Percentiles rank a stretch among this genome's conserved stretches.
These are phyloP conservation scores for Heteractis magnifica DNA, from an alignment of 92 coral and sea anemone genomes.

Conservation along the genomic window DNA sequence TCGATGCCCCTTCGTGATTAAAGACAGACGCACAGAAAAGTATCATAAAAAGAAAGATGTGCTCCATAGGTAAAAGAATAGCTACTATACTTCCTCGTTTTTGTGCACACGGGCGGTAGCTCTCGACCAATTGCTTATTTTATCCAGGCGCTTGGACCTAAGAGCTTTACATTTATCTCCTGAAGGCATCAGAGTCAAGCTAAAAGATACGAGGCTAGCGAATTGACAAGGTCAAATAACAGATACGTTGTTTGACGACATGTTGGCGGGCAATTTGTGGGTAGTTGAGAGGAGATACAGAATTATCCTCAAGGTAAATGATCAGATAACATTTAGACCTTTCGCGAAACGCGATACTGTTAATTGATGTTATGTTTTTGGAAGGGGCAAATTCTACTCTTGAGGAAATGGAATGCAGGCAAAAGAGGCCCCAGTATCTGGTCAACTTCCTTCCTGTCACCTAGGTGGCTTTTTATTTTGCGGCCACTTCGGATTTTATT, in stretches of 20 bases:
- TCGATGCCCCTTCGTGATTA: background rate
- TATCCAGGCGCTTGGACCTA: background rate
- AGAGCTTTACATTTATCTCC: constrained; percentile 15
- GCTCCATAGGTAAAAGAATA: background rate
- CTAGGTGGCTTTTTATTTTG: background rate
- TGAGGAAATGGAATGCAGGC: too few species aligned
- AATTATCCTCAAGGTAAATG: constrained; percentile 20
- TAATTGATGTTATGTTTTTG: constrained; percentile 1
- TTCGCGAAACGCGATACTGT: background rate
- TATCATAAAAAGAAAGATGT: background rate
- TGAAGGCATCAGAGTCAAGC: constrained; percentile 31
- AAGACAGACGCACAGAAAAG: background rate
- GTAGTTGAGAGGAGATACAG: constrained; percentile 13
- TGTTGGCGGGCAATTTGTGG: constrained; percentile 31
- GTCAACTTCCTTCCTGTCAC: background rate
- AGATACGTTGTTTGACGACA: constrained; percentile 16
- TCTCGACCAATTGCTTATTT: background rate
- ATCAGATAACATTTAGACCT: constrained; percentile 22
- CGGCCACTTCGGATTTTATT: background rate
- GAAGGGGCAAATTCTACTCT: constrained; percentile 2
- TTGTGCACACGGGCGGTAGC: background rate
- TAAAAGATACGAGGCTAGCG: constrained; percentile 9
- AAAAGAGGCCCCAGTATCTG: background rate
- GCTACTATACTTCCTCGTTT: background rate
- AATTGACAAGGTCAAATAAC: constrained; percentile 34